Conservation (phyloP, 2,113 vertebrate species). For the Leiothrix lutea region DNA sequence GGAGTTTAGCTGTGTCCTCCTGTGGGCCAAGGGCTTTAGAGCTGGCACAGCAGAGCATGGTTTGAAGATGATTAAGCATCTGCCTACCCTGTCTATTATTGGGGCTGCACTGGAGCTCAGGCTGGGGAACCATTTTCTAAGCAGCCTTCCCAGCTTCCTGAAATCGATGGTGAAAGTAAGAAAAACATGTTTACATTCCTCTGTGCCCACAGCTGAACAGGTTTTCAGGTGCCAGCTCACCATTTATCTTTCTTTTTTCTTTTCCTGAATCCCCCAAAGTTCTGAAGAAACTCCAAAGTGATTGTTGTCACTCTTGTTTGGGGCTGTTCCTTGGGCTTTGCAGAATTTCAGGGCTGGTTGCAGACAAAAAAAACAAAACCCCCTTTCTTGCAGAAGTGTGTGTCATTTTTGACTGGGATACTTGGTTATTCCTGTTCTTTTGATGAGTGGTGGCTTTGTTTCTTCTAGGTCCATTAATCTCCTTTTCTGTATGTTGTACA, state of each 20-base stretch:
- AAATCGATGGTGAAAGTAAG: not conserved
- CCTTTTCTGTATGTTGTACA: not conserved
- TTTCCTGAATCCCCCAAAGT: not conserved
- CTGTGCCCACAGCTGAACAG: not conserved
- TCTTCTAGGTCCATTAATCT: not conserved
- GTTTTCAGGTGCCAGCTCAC: not conserved
- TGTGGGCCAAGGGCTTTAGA: not conserved
- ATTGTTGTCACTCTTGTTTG: accelerated
- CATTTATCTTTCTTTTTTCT: not conserved
- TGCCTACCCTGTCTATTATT: not conserved
- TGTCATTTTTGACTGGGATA: not conserved
- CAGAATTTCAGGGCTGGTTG: not conserved
- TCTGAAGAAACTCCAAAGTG: accelerated
- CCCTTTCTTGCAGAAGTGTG: not conserved
- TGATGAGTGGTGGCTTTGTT: not conserved
- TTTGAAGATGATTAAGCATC: conserved; percentile 23
- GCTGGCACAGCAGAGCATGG: not conserved
- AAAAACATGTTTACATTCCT: not conserved
- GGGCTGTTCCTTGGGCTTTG: not conserved
- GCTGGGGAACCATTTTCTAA: not conserved
- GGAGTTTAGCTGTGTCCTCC: conserved; percentile 51
- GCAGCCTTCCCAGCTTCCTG: not conserved
- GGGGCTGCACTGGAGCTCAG: not conserved
- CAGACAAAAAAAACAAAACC: not conserved
- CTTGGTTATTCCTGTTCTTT: not conserved